Base-by-base conservation (phyloP, 30 jellyfish, hydroid and myxozoan species). In the Cassiopea andromeda region DNA sequence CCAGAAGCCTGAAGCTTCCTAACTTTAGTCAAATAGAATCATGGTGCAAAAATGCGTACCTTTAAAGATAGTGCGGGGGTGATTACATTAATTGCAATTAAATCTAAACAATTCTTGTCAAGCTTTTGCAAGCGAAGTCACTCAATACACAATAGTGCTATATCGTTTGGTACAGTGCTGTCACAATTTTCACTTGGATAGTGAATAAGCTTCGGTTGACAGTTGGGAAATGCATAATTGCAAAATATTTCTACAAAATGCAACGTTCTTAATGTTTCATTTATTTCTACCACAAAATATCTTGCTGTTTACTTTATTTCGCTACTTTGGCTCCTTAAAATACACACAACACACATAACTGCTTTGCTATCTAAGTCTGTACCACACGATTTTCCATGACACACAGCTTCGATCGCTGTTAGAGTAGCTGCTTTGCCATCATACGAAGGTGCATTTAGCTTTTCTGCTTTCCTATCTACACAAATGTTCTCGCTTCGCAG, bases 331-430 rank as follows among this genome's bases (percentile, higher is more conserved):
- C 19, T 76, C 16, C 72, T 59, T 60, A 81, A 78, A 45, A 75
- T 54, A 68, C 97, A 90, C 27, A 90, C 97, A 46, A 83, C 93
- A 66, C 97, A 90, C 54, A 67, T 75, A 48, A 83, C 79, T 38
- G 97, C 83, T 43, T 85, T 85, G 47, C 69, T 85, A 27, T 83
- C 97, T 43, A 83, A 16, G 27, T 80, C 91, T 17, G 95, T 75
- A 2, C 97, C 97, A 73, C 97, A 92, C 16, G 94, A 44, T 67
- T 92, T 81, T 60, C 97, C 97, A 75, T 85, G 89, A 89, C 97
- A 92, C 50, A 49, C 66, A 2, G 93, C 94, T 54, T 80, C 92
- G 3, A 92, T 66, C 14, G 97, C 90, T n/a, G 87, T 85, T 44
- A 92, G 43, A 12, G 92, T 86, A 46, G 97, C 75, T 13, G 83